These are phyloP conservation scores for Psammodynastes pulverulentus DNA, from an alignment of 2,113 vertebrate genomes.

Conservation along the genomic window DNA sequence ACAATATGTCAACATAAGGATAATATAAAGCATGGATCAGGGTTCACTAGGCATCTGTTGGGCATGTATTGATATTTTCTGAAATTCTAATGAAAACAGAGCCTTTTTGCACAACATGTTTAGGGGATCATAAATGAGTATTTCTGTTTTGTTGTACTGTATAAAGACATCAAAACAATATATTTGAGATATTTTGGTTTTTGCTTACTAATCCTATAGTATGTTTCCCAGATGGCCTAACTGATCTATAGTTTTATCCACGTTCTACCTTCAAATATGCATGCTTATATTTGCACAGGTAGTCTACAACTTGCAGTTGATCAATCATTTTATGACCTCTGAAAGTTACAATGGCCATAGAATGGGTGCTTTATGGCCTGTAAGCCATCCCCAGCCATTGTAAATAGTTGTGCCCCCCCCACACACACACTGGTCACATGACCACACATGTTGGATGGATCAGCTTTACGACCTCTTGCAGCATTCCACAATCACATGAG, in stretches of 20 bases:
- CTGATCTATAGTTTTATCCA: too few relatives aligned
- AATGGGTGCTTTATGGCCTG: background rate
- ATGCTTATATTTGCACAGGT: background rate
- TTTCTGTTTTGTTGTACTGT: background rate
- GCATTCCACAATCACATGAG: background rate
- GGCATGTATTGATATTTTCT: background rate
- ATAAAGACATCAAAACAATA: background rate
- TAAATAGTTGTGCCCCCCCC: background rate
- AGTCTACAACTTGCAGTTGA: background rate
- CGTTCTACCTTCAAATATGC: background rate
- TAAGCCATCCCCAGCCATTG: too few relatives aligned
- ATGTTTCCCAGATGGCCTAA: background rate
- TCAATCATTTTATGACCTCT: background rate
- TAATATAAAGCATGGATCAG: background rate
- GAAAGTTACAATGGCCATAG: background rate
- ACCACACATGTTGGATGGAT: background rate
- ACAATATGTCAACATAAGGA: background rate
- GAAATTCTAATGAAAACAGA: background rate
- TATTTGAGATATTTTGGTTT: background rate
- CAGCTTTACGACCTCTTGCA: background rate
- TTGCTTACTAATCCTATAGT: background rate
- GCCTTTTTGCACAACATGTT: background rate
- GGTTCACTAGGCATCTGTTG: background rate
- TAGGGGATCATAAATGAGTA: background rate
- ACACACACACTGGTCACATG: background rate